A percentile compares a stretch with the other conserved stretches of the same genome.
These are phyloP conservation scores for Austrolebias charrua DNA, from an alignment of 2,797 vertebrate species.

Conservation along the genomic window DNA sequence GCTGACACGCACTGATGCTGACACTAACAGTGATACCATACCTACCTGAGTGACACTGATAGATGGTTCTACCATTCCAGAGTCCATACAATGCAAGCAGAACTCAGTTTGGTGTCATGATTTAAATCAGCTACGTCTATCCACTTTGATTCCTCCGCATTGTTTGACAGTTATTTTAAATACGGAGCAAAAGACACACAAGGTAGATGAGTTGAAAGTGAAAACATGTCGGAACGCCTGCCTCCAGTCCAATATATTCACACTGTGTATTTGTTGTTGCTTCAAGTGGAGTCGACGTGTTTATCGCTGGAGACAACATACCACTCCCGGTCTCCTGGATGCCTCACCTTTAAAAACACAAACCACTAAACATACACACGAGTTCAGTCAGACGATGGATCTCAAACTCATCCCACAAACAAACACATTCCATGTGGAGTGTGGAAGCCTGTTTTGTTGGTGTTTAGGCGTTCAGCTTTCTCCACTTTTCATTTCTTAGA, in stretches of 20 bases:
- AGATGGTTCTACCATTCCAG: conserved; percentile 48
- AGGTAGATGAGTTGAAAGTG: conserved; percentile 14
- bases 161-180: not conserved
- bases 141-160: not conserved
- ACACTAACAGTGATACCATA: conserved; percentile 69
- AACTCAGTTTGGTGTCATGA: conserved; percentile 24
- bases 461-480: conserved; percentile 46
- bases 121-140: conserved; percentile 15
- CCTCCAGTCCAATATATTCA: conserved; percentile 33
- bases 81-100: conserved; percentile 13
- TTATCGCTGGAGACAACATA: conserved; percentile 47
- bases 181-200: not conserved
- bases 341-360: conserved; percentile 60
- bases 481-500: conserved; percentile 2
- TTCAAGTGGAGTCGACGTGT: conserved; percentile 45
- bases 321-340: conserved; percentile 33
- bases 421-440: conserved; percentile 57
- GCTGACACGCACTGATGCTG: conserved; percentile 72
- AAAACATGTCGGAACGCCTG: conserved; percentile 24
- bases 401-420: conserved; percentile 52
- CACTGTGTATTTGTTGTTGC: conserved; percentile 64
- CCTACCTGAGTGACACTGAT: conserved; percentile 72
- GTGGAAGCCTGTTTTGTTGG: conserved; percentile 46
- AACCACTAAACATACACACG: conserved; percentile 48
- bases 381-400: conserved; percentile 23